These are phyloP conservation scores for Dissostichus mawsoni DNA, from an alignment of 2,113 vertebrate genomes.

Conservation along the genomic window DNA sequence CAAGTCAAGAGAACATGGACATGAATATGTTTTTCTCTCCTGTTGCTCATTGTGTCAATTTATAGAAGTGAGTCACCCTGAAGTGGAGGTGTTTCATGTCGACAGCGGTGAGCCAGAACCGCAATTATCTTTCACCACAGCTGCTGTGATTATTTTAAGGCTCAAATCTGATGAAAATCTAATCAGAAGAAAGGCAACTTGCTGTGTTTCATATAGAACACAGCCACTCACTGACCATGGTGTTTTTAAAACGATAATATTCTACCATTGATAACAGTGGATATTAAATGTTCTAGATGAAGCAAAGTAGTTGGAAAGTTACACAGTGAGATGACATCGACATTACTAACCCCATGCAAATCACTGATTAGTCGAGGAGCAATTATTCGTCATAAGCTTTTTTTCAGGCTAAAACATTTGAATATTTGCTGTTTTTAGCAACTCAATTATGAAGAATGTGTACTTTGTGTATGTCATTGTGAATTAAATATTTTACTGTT, in stretches of 20 bases:
- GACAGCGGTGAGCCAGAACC: constrained; percentile 48
- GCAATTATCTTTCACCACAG: constrained; percentile 44
- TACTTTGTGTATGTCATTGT: too few species aligned
- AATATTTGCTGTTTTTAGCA: too few species aligned
- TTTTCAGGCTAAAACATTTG: too few species aligned
- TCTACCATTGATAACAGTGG: not conserved
- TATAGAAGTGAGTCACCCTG: constrained; percentile 62
- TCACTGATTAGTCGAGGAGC: too few species aligned
- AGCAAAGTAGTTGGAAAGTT: too few species aligned
- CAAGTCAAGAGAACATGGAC: not conserved
- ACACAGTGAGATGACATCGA: too few species aligned
- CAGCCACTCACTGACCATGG: too few species aligned
- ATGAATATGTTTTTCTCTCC: not conserved
- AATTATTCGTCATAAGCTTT: too few species aligned
- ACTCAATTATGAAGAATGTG: too few species aligned
- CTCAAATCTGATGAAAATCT: not conserved
- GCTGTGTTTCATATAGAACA: not conserved
- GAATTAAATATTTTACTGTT: too few species aligned
- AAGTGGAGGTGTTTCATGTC: constrained; percentile 62
- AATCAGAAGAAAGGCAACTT: not conserved
- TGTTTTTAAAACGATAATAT: not conserved
- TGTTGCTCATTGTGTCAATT: constrained; percentile 37
- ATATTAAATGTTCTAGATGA: too few species aligned
- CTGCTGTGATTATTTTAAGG: not conserved
- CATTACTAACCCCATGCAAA: too few species aligned